Evolutionary conservation across 2,797 vertebrate species (phyloP).

Genomic region (Mycteria americana): DNA sequence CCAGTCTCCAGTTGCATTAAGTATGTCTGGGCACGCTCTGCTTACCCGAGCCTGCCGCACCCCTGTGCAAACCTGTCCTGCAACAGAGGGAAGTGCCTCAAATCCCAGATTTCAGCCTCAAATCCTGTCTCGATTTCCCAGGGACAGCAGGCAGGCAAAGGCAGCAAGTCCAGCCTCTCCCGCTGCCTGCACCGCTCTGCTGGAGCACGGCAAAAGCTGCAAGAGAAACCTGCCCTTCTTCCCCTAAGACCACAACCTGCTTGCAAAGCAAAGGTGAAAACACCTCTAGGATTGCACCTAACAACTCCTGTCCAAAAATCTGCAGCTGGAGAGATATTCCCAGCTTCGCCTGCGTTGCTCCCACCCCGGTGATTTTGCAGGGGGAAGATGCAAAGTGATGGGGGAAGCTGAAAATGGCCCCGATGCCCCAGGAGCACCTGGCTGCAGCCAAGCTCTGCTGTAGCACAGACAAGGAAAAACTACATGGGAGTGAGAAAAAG

Average conservation of each 20-base stretch:
- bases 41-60: not conserved
- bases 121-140: not conserved
- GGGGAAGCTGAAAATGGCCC: not conserved
- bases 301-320: not conserved
- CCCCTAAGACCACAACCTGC: not conserved
- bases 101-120: constrained; percentile 28
- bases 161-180: not conserved
- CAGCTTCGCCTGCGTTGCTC: not conserved
- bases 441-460: not conserved
- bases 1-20: not conserved
- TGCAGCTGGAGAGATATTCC: not conserved
- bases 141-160: not conserved
- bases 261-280: not conserved
- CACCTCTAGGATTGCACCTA: not conserved
- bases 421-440: not conserved
- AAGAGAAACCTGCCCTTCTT: not conserved
- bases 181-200: not conserved
- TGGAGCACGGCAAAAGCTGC: rapidly evolving
- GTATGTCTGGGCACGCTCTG: not conserved
- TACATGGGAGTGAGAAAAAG: not conserved
- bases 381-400: not conserved
- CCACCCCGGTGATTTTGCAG: not conserved
- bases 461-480: not conserved
- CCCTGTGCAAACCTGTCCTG: not conserved
- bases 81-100: not conserved